These are phyloP conservation scores for Oxygymnocypris stewartii DNA, from an alignment of 2,113 vertebrate genomes.

Conservation along the genomic window DNA sequence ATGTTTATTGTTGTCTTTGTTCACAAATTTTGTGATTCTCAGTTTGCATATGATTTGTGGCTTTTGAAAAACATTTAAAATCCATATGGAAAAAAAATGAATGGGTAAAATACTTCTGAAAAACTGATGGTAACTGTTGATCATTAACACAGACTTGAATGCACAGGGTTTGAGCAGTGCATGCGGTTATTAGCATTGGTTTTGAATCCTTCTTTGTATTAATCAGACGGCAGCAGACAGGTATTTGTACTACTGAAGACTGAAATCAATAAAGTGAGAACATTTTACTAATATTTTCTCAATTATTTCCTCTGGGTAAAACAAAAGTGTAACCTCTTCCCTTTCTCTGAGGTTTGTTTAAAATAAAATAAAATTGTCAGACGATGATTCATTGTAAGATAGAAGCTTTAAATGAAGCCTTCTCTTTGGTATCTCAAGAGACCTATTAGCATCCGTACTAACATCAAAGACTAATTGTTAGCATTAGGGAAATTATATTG, in stretches of 20 bases:
- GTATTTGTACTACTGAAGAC: background rate
- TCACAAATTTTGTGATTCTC: no score
- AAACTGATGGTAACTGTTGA: background rate
- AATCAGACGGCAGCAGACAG: background rate
- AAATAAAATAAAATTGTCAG: background rate
- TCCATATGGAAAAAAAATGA: no score
- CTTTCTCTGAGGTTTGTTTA: background rate
- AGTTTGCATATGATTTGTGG: no score
- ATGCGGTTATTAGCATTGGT: background rate
- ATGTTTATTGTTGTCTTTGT: no score
- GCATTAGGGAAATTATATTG: constrained; percentile 27
- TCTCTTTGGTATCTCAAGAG: constrained; percentile 16
- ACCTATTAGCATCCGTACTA: constrained; percentile 22
- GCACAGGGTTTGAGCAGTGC: no score
- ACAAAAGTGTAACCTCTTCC: background rate
- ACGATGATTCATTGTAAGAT: constrained; percentile 1
- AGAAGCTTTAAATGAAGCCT: constrained; percentile 12
- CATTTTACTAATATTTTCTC: background rate
- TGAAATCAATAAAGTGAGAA: background rate
- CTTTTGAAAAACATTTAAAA: no score
- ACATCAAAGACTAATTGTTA: constrained; percentile 48
- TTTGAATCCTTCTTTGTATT: background rate
- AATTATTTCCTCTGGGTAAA: constrained; percentile 19
- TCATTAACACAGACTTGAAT: no score
- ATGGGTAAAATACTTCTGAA: no score